phyloP scores from a whole-genome alignment of 2,113 vertebrate species.

The Perccottus glenii region DNA sequence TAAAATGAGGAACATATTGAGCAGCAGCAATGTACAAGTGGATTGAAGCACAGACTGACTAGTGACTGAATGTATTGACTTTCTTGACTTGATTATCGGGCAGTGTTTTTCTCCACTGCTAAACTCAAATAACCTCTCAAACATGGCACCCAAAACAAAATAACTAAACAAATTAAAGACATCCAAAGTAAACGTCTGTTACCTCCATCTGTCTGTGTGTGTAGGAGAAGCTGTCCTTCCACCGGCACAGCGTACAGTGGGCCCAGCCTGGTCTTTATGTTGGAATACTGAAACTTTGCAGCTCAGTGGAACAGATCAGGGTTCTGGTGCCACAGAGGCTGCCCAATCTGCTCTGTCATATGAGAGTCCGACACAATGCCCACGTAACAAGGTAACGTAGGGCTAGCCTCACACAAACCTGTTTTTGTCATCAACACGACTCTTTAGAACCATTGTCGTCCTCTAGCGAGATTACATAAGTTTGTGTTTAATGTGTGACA shows the following conservation, averaged over 20 bases:
- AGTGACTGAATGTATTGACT: conserved; percentile 16
- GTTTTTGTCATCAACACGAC: not conserved
- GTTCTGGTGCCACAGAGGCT: conserved; percentile 79
- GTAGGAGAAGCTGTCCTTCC: conserved; percentile 77
- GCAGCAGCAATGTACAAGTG: not conserved
- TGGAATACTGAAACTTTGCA: conserved; percentile 80
- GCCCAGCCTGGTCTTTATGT: conserved; percentile 78
- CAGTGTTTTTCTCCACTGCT: conserved; percentile 8
- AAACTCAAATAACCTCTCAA: conserved; percentile 6
- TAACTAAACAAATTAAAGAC: not conserved
- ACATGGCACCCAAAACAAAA: conserved; percentile 14
- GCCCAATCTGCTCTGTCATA: conserved; percentile 79
- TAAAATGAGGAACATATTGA: not conserved
- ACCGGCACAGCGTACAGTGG: conserved; percentile 74
- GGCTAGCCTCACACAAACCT: not conserved
- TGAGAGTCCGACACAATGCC: conserved; percentile 72
- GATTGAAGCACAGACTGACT: not conserved
- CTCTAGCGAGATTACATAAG: not conserved
- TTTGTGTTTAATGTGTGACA: conserved; percentile 33
- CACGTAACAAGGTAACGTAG: conserved; percentile 75
- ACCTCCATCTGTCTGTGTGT: not conserved
- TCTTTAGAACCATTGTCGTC: not conserved
- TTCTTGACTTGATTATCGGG: conserved; percentile 4
- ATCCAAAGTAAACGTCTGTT: conserved; percentile 1
- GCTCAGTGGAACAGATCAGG: conserved; percentile 80